Evolutionary conservation across 2,797 vertebrate genomes (phyloP).

Genomic region (Hybognathus amarus): DNA sequence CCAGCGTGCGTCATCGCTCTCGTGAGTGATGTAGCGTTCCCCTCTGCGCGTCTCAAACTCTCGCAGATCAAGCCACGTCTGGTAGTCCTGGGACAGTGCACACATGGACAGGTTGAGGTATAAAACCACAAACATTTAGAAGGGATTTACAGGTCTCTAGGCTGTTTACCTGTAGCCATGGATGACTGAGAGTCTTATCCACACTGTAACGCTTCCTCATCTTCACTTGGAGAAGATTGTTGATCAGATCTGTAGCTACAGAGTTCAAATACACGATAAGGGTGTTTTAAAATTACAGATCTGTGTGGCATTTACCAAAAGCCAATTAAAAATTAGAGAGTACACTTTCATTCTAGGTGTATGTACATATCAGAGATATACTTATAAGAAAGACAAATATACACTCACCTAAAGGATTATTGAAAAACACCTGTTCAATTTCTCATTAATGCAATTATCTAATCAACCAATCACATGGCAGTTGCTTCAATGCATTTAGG

Average conservation of each 20-base stretch:
- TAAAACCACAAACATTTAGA: not conserved
- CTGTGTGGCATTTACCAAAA: not conserved
- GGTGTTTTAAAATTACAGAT: not conserved
- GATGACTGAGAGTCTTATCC: constrained; percentile 98
- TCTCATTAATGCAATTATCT: no score
- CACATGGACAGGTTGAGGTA: not conserved
- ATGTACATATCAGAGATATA: not conserved
- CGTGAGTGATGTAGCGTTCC: constrained; percentile 97
- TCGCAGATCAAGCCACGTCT: constrained; percentile 97
- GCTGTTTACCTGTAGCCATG: constrained; percentile 93
- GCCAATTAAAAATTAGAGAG: not conserved
- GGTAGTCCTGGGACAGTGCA: constrained; percentile 86
- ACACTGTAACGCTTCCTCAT: constrained; percentile 99
- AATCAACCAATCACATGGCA: no score
- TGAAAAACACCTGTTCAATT: no score
- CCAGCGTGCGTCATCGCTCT: constrained; percentile 97
- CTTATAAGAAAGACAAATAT: not conserved
- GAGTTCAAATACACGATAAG: constrained; percentile 32
- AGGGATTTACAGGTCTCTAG: not conserved
- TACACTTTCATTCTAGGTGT: not conserved
- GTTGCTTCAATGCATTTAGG: no score
- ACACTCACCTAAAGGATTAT: no score
- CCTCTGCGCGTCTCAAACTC: constrained; percentile 96
- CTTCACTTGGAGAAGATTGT: constrained; percentile 98
- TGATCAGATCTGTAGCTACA: constrained; percentile 95